A percentile compares a stretch with the other conserved stretches of the same genome.
Evolutionary conservation across 2,797 vertebrate species (phyloP).

Genomic region (Margarornis squamiger): DNA sequence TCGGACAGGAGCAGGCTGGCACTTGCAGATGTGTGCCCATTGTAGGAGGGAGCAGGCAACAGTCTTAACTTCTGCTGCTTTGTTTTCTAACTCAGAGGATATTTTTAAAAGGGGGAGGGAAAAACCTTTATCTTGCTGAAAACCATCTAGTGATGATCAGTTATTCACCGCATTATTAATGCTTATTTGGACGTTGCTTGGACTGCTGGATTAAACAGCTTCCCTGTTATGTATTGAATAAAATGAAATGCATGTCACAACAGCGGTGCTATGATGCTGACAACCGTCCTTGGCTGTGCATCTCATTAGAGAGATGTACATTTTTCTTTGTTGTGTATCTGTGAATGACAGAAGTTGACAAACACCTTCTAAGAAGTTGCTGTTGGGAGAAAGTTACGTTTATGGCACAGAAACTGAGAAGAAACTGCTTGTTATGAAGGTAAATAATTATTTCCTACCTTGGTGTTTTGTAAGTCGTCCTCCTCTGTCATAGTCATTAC

Average conservation of each 20-base stretch:
- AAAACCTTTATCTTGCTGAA: conserved; percentile 58
- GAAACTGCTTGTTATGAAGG: neutral
- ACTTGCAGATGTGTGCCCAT: neutral
- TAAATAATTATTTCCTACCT: conserved; percentile 31
- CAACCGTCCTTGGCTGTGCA: conserved; percentile 76
- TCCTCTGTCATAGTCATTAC: neutral
- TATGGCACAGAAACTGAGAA: neutral
- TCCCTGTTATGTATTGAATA: conserved; percentile 73
- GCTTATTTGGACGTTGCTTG: conserved; percentile 76
- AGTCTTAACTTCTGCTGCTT: conserved; percentile 30
- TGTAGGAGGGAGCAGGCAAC: neutral
- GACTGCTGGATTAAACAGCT: conserved; percentile 78
- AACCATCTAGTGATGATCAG: conserved; percentile 69
- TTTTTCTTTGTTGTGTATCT: conserved; percentile 71
- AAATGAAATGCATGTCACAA: conserved; percentile 80
- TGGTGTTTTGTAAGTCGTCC: neutral
- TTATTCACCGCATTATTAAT: conserved; percentile 67
- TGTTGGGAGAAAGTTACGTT: conserved; percentile 43
- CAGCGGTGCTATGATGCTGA: conserved; percentile 75
- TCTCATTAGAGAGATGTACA: conserved; percentile 76
- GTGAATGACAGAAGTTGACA: conserved; percentile 79
- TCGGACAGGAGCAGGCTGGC: neutral
- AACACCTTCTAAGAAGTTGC: conserved; percentile 72
- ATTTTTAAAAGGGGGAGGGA: conserved; percentile 59
- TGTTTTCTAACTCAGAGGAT: neutral